These are phyloP conservation scores for Mamestra brassicae DNA, from an alignment of 2,888 invertebrate species.

Conservation along the genomic window DNA sequence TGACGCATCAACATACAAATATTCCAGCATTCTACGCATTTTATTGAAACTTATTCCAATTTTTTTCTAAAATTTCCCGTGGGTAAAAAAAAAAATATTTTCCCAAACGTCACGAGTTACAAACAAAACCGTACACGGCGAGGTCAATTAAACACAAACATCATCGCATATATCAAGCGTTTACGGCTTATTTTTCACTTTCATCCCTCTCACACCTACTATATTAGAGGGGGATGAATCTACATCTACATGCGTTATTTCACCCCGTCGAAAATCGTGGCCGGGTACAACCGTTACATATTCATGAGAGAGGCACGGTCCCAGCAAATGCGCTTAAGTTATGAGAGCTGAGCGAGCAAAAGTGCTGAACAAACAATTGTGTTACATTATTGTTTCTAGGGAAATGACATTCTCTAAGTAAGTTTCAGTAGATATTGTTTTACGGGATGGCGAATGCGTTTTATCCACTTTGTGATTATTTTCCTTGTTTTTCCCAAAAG, in stretches of 20 bases:
- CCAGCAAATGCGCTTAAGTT: conserved; percentile 50
- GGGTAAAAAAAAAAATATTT: background rate
- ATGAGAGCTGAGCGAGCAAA: conserved; percentile 49
- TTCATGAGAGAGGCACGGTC: conserved; percentile 78
- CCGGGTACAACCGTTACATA: conserved; percentile 76
- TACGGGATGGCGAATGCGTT: conserved; percentile 13
- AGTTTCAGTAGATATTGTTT: conserved; percentile 39
- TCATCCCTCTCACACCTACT: conserved; percentile 37
- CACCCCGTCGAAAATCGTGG: conserved; percentile 75
- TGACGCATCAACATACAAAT: background rate
- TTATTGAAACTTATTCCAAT: background rate
- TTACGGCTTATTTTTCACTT: conserved; percentile 61
- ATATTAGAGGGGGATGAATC: conserved; percentile 61
- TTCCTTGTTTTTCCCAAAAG: background rate
- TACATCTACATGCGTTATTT: conserved; percentile 63
- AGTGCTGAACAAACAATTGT: conserved; percentile 43
- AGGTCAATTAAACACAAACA: conserved; percentile 62
- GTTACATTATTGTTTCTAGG: conserved; percentile 52
- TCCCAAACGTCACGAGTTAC: conserved; percentile 15
- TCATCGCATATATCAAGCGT: conserved; percentile 50
- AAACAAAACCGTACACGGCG: conserved; percentile 27
- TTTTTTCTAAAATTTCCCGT: too few relatives aligned
- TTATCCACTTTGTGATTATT: background rate
- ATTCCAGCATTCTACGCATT: background rate
- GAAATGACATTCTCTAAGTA: conserved; percentile 42